Conservation (phyloP, 2,113 vertebrate genomes). For the Carassius gibelio region DNA sequence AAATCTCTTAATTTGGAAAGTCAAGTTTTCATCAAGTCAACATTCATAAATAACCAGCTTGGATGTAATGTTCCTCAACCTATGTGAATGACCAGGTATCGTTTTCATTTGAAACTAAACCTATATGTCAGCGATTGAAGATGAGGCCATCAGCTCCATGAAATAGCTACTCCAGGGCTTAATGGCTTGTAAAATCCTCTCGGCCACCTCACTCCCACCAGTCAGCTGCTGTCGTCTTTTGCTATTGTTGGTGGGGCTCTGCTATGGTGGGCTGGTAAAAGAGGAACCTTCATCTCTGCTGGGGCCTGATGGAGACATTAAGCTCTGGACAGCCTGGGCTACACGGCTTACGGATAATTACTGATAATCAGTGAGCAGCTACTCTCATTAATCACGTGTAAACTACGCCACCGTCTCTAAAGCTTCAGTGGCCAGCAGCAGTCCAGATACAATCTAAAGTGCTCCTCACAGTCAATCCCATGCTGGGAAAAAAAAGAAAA, state of each 20-base stretch:
- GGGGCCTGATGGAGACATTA: constrained; percentile 72
- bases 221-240: constrained; percentile 21
- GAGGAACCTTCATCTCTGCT: constrained; percentile 44
- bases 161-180: constrained; percentile 35
- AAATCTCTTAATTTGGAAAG: neutral
- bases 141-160: constrained; percentile 25
- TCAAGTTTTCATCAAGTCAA: neutral
- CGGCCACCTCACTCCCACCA: constrained; percentile 7
- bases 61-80: neutral
- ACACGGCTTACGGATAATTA: constrained; percentile 75
- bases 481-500: neutral
- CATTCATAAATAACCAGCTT: neutral
- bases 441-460: constrained; percentile 38
- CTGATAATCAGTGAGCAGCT: constrained; percentile 74
- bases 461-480: constrained; percentile 2
- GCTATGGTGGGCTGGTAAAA: neutral
- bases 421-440: constrained; percentile 29
- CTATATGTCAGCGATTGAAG: neutral
- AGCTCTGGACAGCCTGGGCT: constrained; percentile 58
- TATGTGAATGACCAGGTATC: neutral
- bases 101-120: neutral
- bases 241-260: constrained; percentile 35
- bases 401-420: constrained; percentile 58
- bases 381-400: constrained; percentile 70
- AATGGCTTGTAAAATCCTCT: constrained; percentile 50